Evolutionary conservation across 2,797 vertebrate species (phyloP), one percentile per base, ranked within the genome.

Genomic region (Anguilla megastoma): DNA sequence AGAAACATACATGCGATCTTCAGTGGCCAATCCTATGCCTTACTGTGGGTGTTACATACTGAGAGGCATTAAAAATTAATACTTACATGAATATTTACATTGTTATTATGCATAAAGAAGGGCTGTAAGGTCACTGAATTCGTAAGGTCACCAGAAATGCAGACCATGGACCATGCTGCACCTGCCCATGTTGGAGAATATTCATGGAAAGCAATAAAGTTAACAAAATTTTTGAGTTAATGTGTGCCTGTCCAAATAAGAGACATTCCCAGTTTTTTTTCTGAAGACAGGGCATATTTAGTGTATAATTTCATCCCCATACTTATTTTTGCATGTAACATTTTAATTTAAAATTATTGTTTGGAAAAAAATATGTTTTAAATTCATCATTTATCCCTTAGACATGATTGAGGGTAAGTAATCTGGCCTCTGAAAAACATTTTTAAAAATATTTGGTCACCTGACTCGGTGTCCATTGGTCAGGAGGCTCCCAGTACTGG

Each of bases 1-100:
- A 41, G 10, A 79, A 45, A 45, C 74, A 45, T 79, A 79, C 33
- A 41, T 18, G 8, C 14, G 33, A 74, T 7, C 36, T 79, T 79
- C 33, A 18, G 3, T 36, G 74, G 16, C 33, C 14, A 79, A 41
- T 45, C 74, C 36, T 79, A 8, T 79, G 33, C 74, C 33, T 3
- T 36, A 41, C 63, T 79, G n/a, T 7, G 30, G 9, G 33, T 30
- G n/a, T 24, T 48, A 50, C 45, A 82, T 79, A 18, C 36, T 79
- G 74, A 79, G 74, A 79, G 74, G 33, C 74, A 79, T 79, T 79
- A 79, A 79, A 79, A 36, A 16, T 79, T 18, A 41, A 79, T 79
- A 41, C 41, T 79, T 79, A 36, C 36, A 41, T 79, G 74, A 41
- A 79, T 79, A 79, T 79, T 79, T 79, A 41, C 74, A 45, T 41